phyloP scores from a whole-genome alignment of 2,888 invertebrate genomes.

The Chloroclystis v-ata region DNA sequence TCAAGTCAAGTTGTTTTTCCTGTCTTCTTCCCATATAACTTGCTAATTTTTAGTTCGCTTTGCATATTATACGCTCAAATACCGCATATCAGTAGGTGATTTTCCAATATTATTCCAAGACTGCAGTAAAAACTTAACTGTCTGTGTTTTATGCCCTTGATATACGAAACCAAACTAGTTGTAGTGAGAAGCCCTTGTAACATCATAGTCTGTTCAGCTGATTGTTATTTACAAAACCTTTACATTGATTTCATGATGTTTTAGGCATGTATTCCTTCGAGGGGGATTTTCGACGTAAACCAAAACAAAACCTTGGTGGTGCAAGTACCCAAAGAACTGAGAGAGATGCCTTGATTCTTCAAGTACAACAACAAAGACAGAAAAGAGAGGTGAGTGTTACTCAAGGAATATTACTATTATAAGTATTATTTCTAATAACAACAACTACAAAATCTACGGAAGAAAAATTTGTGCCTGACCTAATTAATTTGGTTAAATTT shows the following conservation, averaged over 20 bases:
- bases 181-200: conserved; percentile 7
- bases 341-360: conserved; percentile 84
- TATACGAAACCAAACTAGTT: neutral
- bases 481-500: too few relatives aligned
- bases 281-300: conserved; percentile 91
- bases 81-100: too few relatives aligned
- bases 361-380: conserved; percentile 90
- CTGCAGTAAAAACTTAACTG: neutral
- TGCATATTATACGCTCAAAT: too few relatives aligned
- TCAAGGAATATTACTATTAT: too few relatives aligned
- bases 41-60: too few relatives aligned
- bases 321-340: conserved; percentile 84
- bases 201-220: conserved; percentile 52
- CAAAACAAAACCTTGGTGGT: conserved; percentile 93
- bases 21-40: too few relatives aligned
- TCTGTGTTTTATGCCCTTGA: neutral
- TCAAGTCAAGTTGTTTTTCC: too few relatives aligned
- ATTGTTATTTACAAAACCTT: conserved; percentile 48
- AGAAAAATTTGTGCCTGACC: too few relatives aligned
- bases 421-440: too few relatives aligned
- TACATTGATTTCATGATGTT: conserved; percentile 25
- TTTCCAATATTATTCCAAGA: neutral
- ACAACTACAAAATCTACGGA: too few relatives aligned
- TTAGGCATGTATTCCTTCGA: conserved; percentile 87
- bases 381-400: conserved; percentile 85